Base-by-base conservation (phyloP, 2,113 vertebrate species). In the Gambusia holbrooki region DNA sequence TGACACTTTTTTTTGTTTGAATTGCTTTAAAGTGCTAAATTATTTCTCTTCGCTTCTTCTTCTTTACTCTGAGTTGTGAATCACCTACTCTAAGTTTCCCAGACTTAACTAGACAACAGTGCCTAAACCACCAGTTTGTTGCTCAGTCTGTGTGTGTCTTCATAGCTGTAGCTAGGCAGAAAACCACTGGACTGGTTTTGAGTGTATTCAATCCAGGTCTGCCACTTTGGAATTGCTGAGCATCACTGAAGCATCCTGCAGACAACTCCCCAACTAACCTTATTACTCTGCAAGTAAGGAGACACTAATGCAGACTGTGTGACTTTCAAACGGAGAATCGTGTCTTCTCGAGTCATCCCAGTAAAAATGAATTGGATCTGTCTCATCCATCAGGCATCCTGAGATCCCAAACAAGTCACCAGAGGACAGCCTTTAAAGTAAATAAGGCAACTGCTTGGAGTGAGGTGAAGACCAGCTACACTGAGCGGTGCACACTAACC, bases 371-470 rank as follows among this genome's bases (percentile, higher is more conserved):
- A 87, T 84, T 86, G 77, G 64, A 77, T 84, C 63, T 72, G 80
- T 83, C 79, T 89, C 67, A 64, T 80, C 76, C 61, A 76, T 79
- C 84, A 80, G 71, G 62, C 64, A 71, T 67, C 54, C 17, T 27
- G 64, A 82, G 85, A 83, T 91, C 85, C 81, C 77, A 81, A 80
- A 79, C 86, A 81, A 71, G 82, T 69, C 85, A 88, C 83, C 70
- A 60, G 88, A 89, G 85, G 75, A 73, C 85, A 80, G 86, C 81
- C 89, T 90, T 90, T 85, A 85, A 85, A 87, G 88, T 90, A 91
- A 93, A 93, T 90, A 92, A 91, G 90, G 80, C 74, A 76, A 80
- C 83, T 78, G 80, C 76, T 81, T 54, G 33, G 80, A 89, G 88
- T 22, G 72, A 83, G 85, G 73, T 86, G 81, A 77, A 72, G 85